Conservation (phyloP, 30 jellyfish, hydroid and myxozoan genomes). For the Chrysaora quinquecirrha region DNA sequence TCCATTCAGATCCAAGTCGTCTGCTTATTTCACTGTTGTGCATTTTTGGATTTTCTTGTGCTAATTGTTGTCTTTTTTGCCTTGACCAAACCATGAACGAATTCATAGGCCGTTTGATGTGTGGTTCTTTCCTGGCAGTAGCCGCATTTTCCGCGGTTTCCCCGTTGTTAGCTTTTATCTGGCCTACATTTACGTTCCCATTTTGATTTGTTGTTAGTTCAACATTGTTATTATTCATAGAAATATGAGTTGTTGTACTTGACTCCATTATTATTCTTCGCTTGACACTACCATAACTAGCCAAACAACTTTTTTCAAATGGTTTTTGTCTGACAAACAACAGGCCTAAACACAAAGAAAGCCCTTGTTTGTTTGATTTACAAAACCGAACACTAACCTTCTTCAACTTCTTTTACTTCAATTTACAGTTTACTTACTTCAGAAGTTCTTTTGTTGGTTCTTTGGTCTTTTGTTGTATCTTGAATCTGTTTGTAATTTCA, state of each 20-base stretch:
- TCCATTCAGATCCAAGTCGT: slow-evolving; percentile 96
- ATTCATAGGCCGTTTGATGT: slow-evolving; percentile 97
- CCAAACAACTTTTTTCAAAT: slow-evolving; percentile 5
- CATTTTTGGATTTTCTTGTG: slow-evolving; percentile 95
- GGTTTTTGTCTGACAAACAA: slow-evolving; percentile 59
- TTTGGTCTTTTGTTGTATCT: too few species aligned
- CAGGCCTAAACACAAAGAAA: slow-evolving; percentile 80
- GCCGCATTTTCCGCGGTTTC: background rate
- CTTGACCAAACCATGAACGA: slow-evolving; percentile 99
- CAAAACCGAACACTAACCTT: too few species aligned
- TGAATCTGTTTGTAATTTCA: too few species aligned
- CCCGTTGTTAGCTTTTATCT: background rate
- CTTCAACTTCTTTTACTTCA: too few species aligned
- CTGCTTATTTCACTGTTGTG: slow-evolving; percentile 96
- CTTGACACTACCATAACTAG: too few species aligned
- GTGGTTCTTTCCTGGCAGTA: slow-evolving; percentile 37
- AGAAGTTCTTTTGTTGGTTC: too few species aligned
- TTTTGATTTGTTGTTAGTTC: background rate
- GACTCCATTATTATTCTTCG: slow-evolving; percentile 14
- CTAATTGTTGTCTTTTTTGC: slow-evolving; percentile 78
- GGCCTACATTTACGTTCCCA: background rate
- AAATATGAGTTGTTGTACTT: background rate
- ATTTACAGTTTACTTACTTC: too few species aligned
- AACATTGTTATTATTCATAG: background rate
- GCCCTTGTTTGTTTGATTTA: slow-evolving; percentile 37